phyloP scores from a whole-genome alignment of 1,140 invertebrate species.

The Drosophila tropicalis region DNA sequence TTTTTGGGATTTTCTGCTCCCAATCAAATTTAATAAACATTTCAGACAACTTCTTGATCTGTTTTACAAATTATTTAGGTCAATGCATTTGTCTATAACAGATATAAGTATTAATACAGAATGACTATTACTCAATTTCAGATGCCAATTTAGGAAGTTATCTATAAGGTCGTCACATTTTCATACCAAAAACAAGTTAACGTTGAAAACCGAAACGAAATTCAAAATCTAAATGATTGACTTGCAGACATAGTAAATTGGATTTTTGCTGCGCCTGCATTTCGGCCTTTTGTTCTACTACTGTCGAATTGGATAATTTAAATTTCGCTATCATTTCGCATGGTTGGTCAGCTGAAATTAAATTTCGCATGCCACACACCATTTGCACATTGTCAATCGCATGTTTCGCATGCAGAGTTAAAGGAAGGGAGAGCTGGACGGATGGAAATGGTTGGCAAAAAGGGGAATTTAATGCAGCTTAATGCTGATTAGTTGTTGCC shows the following conservation, averaged over 20 bases:
- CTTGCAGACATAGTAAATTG: neutral
- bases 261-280: neutral
- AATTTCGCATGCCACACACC: slow-evolving; percentile 24
- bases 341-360: slow-evolving; percentile 8
- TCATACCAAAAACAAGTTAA: too few species aligned
- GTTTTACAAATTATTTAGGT: too few species aligned
- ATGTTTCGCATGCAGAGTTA: slow-evolving; percentile 11
- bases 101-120: too few species aligned
- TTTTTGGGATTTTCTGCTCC: too few species aligned
- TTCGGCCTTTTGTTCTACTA: neutral
- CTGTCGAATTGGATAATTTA: slow-evolving; percentile 10
- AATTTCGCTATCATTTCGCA: slow-evolving; percentile 41
- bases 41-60: too few species aligned
- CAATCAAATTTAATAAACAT: too few species aligned
- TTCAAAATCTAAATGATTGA: neutral
- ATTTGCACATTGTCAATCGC: slow-evolving; percentile 40
- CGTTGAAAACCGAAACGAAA: neutral
- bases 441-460: neutral
- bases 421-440: neutral
- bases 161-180: too few species aligned
- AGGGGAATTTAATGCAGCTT: slow-evolving; percentile 15
- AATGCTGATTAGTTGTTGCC: slow-evolving; percentile 54
- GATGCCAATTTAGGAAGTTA: too few species aligned
- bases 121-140: too few species aligned
- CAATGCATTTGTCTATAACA: too few species aligned